Percentiles rank a stretch among this genome's conserved stretches.
Conservation (phyloP, 2,888 invertebrate species). For the Polylopha cassiicola region DNA sequence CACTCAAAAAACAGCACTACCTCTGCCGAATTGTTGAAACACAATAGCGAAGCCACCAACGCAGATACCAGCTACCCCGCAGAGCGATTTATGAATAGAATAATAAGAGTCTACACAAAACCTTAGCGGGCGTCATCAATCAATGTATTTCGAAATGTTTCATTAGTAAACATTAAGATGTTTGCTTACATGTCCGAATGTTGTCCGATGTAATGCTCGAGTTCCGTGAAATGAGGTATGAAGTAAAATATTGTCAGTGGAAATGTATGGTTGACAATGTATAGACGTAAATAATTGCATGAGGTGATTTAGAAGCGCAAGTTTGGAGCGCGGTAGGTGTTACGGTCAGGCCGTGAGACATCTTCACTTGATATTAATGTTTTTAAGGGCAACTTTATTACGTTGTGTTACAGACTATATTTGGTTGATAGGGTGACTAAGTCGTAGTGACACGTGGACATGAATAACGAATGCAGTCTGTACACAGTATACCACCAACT, state of each 20-base stretch:
- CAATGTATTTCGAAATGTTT: conserved; percentile 73
- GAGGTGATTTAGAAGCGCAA: conserved; percentile 34
- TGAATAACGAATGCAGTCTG: conserved; percentile 27
- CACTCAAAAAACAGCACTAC: conserved; percentile 54
- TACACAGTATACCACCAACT: conserved; percentile 25
- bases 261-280: conserved; percentile 47
- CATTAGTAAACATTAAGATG: conserved; percentile 78
- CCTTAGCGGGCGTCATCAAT: conserved; percentile 69
- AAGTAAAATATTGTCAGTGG: conserved; percentile 55
- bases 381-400: conserved; percentile 19
- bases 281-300: conserved; percentile 46
- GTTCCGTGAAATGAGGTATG: conserved; percentile 67
- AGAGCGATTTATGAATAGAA: conserved; percentile 69
- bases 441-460: conserved; percentile 8
- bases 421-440: conserved; percentile 3
- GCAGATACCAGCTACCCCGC: conserved; percentile 61
- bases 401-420: conserved; percentile 4
- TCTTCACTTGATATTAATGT: conserved; percentile 43
- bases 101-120: conserved; percentile 65
- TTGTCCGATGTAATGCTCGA: conserved; percentile 55
- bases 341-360: conserved; percentile 50
- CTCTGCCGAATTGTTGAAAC: conserved; percentile 59
- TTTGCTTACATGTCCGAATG: conserved; percentile 74
- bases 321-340: conserved; percentile 53
- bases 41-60: conserved; percentile 72